Evolutionary conservation across 2,888 invertebrate genomes (phyloP).

Genomic region (Volucella inanis): DNA sequence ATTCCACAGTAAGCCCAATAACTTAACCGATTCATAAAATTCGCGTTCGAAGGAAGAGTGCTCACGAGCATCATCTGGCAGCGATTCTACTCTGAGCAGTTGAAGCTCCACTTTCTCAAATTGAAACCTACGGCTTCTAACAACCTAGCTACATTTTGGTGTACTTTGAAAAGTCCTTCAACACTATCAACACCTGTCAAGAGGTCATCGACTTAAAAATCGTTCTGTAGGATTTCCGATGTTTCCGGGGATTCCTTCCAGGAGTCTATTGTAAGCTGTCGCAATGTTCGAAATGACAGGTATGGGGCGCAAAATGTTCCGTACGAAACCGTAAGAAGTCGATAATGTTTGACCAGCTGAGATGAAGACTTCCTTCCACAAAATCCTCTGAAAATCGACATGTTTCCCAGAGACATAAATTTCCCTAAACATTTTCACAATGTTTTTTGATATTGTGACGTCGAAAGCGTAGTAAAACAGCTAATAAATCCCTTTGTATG

Average conservation of each 20-base stretch:
- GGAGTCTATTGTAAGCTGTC: too few species aligned
- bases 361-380: too few species aligned
- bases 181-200: background rate
- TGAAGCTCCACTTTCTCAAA: conserved; percentile 8
- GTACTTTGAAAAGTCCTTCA: background rate
- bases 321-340: background rate
- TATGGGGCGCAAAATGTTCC: background rate
- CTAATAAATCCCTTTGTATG: too few species aligned
- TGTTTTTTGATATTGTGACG: too few species aligned
- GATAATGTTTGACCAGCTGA: too few species aligned
- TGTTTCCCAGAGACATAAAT: too few species aligned
- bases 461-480: too few species aligned
- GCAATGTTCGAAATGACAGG: background rate
- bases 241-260: too few species aligned
- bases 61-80: background rate
- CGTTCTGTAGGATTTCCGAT: background rate
- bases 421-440: too few species aligned
- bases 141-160: background rate
- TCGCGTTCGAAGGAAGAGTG: background rate
- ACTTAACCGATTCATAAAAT: background rate
- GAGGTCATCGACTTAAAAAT: background rate
- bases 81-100: background rate
- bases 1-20: background rate
- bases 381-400: too few species aligned
- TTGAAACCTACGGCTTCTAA: background rate